These are phyloP conservation scores for Agrilus mali DNA, from an alignment of 2,888 invertebrate genomes.

Conservation along the genomic window DNA sequence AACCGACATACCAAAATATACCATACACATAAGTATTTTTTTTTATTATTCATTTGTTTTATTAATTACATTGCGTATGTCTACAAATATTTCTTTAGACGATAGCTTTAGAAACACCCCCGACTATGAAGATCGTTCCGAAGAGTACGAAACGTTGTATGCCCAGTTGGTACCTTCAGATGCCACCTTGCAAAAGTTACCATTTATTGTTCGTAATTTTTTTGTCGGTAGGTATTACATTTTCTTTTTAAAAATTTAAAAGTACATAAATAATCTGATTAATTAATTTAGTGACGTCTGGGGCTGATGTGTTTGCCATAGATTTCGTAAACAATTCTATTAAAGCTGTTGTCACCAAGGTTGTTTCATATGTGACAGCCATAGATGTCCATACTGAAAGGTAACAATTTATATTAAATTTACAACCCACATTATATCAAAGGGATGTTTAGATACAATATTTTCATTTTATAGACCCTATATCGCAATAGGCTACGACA, in stretches of 20 bases:
- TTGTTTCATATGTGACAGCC: constrained; percentile 26
- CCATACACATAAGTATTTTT: no score
- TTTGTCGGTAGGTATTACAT: constrained; percentile 42
- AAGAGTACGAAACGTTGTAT: constrained; percentile 23
- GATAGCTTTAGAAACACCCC: background rate
- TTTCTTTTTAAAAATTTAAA: constrained; percentile 1
- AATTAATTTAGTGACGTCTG: constrained; percentile 29
- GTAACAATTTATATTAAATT: no score
- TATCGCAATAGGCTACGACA: constrained; percentile 36
- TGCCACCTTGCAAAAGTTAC: constrained; percentile 35
- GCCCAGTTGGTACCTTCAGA: constrained; percentile 34
- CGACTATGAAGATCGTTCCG: constrained; percentile 18
- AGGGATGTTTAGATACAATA: no score
- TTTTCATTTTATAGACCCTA: constrained; percentile 31
- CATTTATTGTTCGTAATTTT: constrained; percentile 43
- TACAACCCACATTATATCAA: no score
- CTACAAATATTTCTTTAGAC: no score
- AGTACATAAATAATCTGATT: no score
- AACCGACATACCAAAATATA: no score
- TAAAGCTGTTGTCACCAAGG: constrained; percentile 13
- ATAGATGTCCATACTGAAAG: constrained; percentile 40
- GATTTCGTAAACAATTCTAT: constrained; percentile 38
- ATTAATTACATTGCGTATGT: no score
- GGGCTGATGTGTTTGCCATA: constrained; percentile 38
- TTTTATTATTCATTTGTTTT: no score